Evolutionary conservation across 2,888 invertebrate species (phyloP).

Genomic region (Seira ritae): DNA sequence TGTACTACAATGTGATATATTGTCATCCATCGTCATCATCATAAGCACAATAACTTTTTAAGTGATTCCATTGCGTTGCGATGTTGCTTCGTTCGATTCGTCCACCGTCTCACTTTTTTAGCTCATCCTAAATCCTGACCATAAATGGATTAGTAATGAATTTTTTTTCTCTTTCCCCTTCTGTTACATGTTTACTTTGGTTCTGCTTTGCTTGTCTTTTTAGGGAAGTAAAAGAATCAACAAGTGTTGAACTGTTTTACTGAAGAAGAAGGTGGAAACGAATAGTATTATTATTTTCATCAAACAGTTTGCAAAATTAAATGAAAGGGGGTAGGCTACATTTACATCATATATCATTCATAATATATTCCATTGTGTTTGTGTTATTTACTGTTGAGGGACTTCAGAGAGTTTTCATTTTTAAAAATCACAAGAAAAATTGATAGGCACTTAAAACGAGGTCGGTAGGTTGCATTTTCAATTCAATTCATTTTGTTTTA

Average conservation of each 20-base stretch:
- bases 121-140: slow-evolving; percentile 54
- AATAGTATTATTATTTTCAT: not conserved
- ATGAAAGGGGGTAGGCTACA: too few species aligned
- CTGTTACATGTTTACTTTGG: not conserved
- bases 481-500: too few species aligned
- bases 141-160: slow-evolving; percentile 51
- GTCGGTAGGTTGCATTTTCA: too few species aligned
- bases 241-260: not conserved
- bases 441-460: too few species aligned
- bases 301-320: not conserved
- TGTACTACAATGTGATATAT: slow-evolving; percentile 15
- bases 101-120: slow-evolving; percentile 25
- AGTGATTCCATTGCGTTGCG: slow-evolving; percentile 16
- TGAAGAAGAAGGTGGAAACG: not conserved
- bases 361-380: too few species aligned
- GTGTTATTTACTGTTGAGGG: too few species aligned
- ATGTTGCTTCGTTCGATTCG: not conserved
- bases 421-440: too few species aligned
- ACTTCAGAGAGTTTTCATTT: too few species aligned
- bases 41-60: slow-evolving; percentile 29
- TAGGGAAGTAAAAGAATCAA: not conserved
- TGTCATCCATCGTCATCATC: slow-evolving; percentile 51
- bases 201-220: not conserved
- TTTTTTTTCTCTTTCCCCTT: not conserved
- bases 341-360: too few species aligned